A percentile compares a stretch with the other conserved stretches of the same genome.
phyloP scores from a whole-genome alignment of 2,113 vertebrate genomes.

The Petaurus breviceps region DNA sequence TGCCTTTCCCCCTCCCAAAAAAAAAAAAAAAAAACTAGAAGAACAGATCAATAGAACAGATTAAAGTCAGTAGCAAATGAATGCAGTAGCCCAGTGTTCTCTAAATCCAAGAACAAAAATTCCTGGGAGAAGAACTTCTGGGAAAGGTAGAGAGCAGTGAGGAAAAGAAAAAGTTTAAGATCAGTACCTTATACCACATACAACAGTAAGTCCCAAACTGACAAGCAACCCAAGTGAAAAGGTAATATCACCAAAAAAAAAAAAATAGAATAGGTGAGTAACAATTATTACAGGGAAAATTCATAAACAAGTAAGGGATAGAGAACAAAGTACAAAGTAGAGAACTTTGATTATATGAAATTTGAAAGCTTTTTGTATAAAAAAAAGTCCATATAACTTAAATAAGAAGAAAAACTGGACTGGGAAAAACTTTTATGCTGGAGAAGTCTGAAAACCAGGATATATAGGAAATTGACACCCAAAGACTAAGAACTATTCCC shows the following conservation, averaged over 20 bases:
- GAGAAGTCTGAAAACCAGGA: background rate
- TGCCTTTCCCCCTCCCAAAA: too few relatives aligned
- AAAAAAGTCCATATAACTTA: background rate
- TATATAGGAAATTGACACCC: background rate
- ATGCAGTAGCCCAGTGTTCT: background rate
- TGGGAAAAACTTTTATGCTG: background rate
- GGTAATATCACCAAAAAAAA: background rate
- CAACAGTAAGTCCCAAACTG: too few relatives aligned
- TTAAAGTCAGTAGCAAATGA: background rate
- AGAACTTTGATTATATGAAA: background rate
- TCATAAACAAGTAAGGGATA: background rate
- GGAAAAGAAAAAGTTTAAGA: background rate
- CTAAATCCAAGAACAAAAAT: background rate
- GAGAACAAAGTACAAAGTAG: background rate
- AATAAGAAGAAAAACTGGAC: background rate
- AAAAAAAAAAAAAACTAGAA: too few relatives aligned
- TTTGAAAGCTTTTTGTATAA: background rate
- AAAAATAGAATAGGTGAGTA: too few relatives aligned
- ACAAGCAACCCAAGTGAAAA: too few relatives aligned
- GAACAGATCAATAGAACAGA: background rate
- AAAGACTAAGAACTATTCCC: background rate
- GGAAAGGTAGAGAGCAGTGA: background rate
- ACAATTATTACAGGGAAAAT: background rate
- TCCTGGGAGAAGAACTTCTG: background rate
- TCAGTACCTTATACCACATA: too few relatives aligned